Base-by-base conservation (phyloP, 2,797 vertebrate genomes). In the Crenuchus spilurus region DNA sequence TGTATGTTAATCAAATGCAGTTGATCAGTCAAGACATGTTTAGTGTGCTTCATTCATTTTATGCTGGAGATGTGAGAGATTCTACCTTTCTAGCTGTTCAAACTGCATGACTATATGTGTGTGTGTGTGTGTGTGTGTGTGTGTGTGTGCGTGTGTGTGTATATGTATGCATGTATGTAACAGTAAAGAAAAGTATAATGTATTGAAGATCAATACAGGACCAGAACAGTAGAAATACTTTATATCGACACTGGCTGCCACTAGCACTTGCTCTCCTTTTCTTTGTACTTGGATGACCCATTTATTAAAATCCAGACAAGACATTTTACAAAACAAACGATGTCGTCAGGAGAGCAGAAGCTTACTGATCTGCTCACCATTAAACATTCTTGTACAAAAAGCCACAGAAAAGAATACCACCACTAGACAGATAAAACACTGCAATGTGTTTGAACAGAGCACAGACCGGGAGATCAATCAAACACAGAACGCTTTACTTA, bases 271-370 rank as follows among this genome's bases (percentile, higher is more conserved):
- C n/a, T 65, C 72, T 70, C 71, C 80, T 73, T 82, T 70, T 64
- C 75, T 68, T 74, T 80, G 6, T 46, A 88, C 86, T 83, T 75
- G 87, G 85, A 89, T 70, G 79, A 87, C 80, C 85, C 81, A 79
- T 79, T 90, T 88, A 81, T 35, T 77, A 72, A 86, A 84, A 81
- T 58, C 57, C 61, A 46, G 83, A 46, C 57, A 86, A 85, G 74
- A 88, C 86, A 86, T 75, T 87, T 73, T n/a, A n/a, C n/a, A 84
- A 90, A 89, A 90, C 84, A 91, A 89, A 92, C 84, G 83, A 85
- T 86, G 85, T 84, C 83, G 79, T 84, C 84, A 84, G 58, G 67
- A 83, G 67, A 86, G 26, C 55, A 44, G 83, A 48, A 61, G 78
- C 77, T 77, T 58, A 84, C 89, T 89, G 86, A 91, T 90, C 82